These are phyloP conservation scores for Pemphredon lugubris DNA, from an alignment of 2,888 invertebrate genomes.

Conservation along the genomic window DNA sequence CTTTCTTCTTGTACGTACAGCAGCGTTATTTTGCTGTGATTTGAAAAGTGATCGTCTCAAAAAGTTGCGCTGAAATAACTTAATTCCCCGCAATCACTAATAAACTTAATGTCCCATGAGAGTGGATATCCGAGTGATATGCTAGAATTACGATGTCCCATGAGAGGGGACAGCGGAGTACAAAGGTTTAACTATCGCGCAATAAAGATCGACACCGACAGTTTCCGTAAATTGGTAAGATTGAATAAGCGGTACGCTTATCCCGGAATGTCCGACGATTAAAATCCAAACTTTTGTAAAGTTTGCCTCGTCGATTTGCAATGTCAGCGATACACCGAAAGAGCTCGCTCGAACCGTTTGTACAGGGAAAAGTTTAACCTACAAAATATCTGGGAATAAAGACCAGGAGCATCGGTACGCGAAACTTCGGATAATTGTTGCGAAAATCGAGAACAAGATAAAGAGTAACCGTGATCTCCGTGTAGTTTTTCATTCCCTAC, in stretches of 20 bases:
- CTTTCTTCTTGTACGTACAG: no score
- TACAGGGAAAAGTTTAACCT: slow-evolving; percentile 46
- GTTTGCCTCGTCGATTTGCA: slow-evolving; percentile 41
- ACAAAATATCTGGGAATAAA: slow-evolving; percentile 38
- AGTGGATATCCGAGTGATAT: no score
- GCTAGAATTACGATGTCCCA: no score
- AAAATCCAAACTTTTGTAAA: slow-evolving; percentile 49
- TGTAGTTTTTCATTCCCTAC: background rate
- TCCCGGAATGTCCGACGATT: slow-evolving; percentile 23
- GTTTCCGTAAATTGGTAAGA: slow-evolving; percentile 6
- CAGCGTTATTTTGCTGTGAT: no score
- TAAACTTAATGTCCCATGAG: no score
- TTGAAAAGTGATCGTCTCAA: no score
- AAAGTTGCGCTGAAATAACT: no score
- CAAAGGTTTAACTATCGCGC: slow-evolving; percentile 8
- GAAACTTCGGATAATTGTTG: slow-evolving; percentile 56
- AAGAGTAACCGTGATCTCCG: slow-evolving; percentile 11
- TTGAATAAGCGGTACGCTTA: slow-evolving; percentile 4
- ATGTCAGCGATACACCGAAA: slow-evolving; percentile 49
- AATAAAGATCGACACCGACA: slow-evolving; percentile 17
- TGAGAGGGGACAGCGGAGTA: no score
- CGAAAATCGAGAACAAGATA: slow-evolving; percentile 28
- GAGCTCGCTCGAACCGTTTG: slow-evolving; percentile 38
- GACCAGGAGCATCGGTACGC: slow-evolving; percentile 25
- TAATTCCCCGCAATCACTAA: no score